phyloP scores from a whole-genome alignment of 1,140 invertebrate genomes.

The Ceratosolen fusciceps region DNA sequence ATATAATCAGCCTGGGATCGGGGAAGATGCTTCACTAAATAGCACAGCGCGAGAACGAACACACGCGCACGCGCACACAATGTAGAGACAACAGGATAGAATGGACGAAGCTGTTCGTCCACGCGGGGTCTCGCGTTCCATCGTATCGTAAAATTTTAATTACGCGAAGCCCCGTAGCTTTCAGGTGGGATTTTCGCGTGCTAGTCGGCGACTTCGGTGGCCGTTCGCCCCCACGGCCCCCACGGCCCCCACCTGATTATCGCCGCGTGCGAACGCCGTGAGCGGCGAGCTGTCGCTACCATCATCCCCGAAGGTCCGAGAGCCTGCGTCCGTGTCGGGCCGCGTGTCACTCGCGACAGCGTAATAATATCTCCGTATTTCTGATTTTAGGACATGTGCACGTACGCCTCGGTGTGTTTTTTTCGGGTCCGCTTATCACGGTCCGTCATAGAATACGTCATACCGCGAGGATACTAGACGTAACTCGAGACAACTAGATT shows the following conservation, averaged over 20 bases:
- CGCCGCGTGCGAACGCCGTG: neutral
- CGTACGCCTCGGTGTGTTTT: neutral
- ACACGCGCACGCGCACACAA: neutral
- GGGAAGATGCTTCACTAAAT: no score
- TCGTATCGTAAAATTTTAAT: slow-evolving; percentile 38
- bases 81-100: no score
- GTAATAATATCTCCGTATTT: neutral
- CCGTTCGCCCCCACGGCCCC: neutral
- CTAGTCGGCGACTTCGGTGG: neutral
- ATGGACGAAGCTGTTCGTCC: no score
- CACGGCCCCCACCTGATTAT: neutral
- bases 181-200: slow-evolving; percentile 32
- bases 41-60: neutral
- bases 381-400: neutral
- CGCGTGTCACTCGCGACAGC: neutral
- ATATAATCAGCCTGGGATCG: no score
- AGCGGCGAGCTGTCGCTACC: neutral
- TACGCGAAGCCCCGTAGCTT: neutral
- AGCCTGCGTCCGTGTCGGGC: neutral
- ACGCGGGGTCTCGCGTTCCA: slow-evolving; percentile 6
- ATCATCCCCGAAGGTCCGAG: neutral
- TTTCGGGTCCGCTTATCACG: neutral
- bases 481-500: no score
- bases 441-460: no score
- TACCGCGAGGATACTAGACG: no score